A percentile compares a stretch with the other conserved stretches of the same genome.
phyloP scores from a whole-genome alignment of 2,888 invertebrate genomes.

The Rhagonycha fulva region DNA sequence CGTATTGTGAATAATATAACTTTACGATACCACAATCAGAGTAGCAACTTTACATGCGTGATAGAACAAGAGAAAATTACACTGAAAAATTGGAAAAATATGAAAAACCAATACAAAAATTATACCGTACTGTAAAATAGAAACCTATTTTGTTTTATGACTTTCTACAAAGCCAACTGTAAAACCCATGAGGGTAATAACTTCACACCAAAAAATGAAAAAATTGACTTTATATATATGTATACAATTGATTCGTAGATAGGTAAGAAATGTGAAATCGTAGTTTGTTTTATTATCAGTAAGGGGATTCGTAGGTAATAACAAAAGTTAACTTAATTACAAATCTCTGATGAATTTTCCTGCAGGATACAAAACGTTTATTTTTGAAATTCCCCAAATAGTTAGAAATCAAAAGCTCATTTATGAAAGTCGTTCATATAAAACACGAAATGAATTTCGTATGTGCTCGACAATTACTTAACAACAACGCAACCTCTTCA shows the following conservation, averaged over 20 bases:
- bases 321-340: constrained; percentile 39
- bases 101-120: constrained; percentile 7
- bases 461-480: constrained; percentile 35
- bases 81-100: constrained; percentile 20
- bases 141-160: constrained; percentile 43
- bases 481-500: constrained; percentile 8
- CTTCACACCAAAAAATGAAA: constrained; percentile 39
- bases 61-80: not conserved
- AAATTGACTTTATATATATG: constrained; percentile 41
- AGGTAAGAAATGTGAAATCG: constrained; percentile 28
- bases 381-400: constrained; percentile 43
- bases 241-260: constrained; percentile 27
- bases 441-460: constrained; percentile 45
- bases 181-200: constrained; percentile 38
- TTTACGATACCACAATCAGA: not conserved
- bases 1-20: not conserved
- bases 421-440: constrained; percentile 41
- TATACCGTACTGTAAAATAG: constrained; percentile 33
- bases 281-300: constrained; percentile 38
- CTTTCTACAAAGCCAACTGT: constrained; percentile 30
- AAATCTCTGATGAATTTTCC: constrained; percentile 37
- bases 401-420: constrained; percentile 51
- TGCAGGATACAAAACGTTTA: constrained; percentile 33
- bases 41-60: not conserved
- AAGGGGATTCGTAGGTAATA: constrained; percentile 38